These are phyloP conservation scores for Drosophila micromelanica DNA, from an alignment of 1,140 invertebrate species.

Conservation along the genomic window DNA sequence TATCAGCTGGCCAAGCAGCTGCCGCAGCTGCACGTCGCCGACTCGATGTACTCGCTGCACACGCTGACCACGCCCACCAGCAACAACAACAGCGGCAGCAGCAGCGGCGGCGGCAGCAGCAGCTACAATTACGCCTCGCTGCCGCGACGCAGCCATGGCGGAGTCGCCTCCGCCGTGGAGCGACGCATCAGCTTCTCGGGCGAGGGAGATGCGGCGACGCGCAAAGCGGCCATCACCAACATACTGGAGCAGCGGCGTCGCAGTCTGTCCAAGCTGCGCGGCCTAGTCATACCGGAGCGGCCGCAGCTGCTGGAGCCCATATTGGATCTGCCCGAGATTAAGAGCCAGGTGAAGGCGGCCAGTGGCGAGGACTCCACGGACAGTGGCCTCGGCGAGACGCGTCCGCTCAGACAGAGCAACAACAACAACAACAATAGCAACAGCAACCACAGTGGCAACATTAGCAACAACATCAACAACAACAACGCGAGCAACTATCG, in stretches of 20 bases:
- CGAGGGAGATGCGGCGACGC: conserved; percentile 72
- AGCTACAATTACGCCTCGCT: conserved; percentile 76
- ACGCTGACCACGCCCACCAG: conserved; percentile 47
- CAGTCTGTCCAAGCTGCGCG: conserved; percentile 92
- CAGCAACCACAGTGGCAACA: conserved; percentile 16
- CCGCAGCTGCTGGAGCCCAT: conserved; percentile 85
- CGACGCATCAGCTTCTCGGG: conserved; percentile 86
- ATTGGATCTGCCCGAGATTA: conserved; percentile 92
- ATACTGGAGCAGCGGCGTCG: conserved; percentile 90
- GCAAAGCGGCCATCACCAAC: conserved; percentile 82
- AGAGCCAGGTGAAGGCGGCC: conserved; percentile 86
- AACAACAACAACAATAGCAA: conserved; percentile 20
- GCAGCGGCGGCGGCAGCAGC: background rate
- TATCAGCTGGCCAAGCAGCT: conserved; percentile 74
- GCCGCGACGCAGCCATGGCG: conserved; percentile 72
- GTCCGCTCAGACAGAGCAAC: conserved; percentile 5
- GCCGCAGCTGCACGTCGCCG: conserved; percentile 69
- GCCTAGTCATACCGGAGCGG: conserved; percentile 93
- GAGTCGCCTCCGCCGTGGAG: conserved; percentile 73
- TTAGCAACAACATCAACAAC: background rate
- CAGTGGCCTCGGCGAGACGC: conserved; percentile 66
- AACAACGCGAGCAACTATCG: conserved; percentile 49
- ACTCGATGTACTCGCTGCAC: conserved; percentile 78
- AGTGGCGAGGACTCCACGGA: conserved; percentile 75
- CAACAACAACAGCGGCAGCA: conserved; percentile 17